These are phyloP conservation scores for Calephelis perditalis DNA, from an alignment of 2,888 invertebrate species.

Conservation along the genomic window DNA sequence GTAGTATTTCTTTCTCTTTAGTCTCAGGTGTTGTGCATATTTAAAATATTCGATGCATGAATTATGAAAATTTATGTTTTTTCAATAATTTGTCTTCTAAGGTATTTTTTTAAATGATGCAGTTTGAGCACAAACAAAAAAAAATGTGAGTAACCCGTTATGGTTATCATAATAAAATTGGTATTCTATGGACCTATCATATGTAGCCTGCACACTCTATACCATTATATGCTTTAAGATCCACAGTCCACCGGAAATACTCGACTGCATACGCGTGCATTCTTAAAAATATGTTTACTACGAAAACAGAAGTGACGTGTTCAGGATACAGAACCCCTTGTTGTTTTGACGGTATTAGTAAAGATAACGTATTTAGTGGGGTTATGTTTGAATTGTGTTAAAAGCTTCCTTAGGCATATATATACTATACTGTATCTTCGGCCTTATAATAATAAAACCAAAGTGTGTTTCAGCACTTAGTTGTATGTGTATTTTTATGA, in stretches of 20 bases:
- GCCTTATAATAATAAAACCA: not conserved
- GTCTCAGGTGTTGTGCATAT: too few species aligned
- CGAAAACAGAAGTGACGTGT: constrained; percentile 23
- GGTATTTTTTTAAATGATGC: too few species aligned
- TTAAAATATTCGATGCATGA: too few species aligned
- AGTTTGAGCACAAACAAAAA: too few species aligned
- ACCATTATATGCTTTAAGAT: not conserved
- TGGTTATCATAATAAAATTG: too few species aligned
- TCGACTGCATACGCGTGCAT: constrained; percentile 33
- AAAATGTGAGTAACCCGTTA: too few species aligned
- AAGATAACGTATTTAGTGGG: constrained; percentile 16
- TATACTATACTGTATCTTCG: constrained; percentile 9
- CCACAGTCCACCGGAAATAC: constrained; percentile 54
- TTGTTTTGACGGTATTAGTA: constrained; percentile 17
- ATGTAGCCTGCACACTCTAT: not conserved
- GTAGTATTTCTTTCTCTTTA: too few species aligned
- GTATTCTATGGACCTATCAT: too few species aligned
- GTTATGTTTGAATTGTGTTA: constrained; percentile 8
- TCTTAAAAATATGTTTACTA: constrained; percentile 27
- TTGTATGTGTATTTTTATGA: too few species aligned
- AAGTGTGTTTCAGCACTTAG: too few species aligned
- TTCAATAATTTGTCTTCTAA: too few species aligned
- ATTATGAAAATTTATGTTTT: too few species aligned
- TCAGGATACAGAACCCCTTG: constrained; percentile 10
- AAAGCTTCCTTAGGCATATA: constrained; percentile 6